Conservation (phyloP, 2,113 vertebrate species). For the Gymnobelideus leadbeateri region DNA sequence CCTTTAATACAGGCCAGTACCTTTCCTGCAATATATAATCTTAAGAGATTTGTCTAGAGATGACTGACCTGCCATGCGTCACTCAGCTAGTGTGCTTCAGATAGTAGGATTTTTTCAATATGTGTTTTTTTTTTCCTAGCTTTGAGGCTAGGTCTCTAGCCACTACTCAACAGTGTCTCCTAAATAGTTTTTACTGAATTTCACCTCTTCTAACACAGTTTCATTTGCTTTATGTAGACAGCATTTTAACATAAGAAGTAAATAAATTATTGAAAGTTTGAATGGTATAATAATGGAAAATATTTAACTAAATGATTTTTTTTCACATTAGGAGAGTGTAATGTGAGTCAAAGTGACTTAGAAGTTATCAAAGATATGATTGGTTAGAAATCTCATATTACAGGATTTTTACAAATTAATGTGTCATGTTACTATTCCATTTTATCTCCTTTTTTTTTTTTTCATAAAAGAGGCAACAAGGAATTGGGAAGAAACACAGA, state of each 20-base stretch:
- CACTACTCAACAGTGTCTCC: neutral
- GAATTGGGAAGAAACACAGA: neutral
- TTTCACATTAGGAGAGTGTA: neutral
- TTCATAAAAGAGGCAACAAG: neutral
- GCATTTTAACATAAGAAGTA: neutral
- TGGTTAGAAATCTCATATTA: neutral
- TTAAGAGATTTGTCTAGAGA: too few relatives aligned
- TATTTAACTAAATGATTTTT: neutral
- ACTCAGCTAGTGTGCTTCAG: neutral
- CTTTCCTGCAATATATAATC: too few relatives aligned
- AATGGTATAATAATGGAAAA: neutral
- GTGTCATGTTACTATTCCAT: neutral
- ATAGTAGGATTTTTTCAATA: neutral
- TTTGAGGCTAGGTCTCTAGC: neutral
- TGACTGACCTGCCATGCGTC: neutral
- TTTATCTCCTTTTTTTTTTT: neutral
- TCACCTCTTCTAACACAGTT: neutral
- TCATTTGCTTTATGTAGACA: neutral
- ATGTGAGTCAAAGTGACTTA: neutral
- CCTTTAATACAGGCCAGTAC: too few relatives aligned
- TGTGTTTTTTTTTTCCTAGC: too few relatives aligned
- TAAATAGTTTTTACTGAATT: neutral
- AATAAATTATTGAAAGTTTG: too few relatives aligned
- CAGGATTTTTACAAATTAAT: neutral
- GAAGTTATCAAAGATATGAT: neutral